Evolutionary conservation across 2,113 vertebrate genomes (phyloP), one percentile per base, ranked within the genome.

Genomic region (Cyanoliseus patagonus): DNA sequence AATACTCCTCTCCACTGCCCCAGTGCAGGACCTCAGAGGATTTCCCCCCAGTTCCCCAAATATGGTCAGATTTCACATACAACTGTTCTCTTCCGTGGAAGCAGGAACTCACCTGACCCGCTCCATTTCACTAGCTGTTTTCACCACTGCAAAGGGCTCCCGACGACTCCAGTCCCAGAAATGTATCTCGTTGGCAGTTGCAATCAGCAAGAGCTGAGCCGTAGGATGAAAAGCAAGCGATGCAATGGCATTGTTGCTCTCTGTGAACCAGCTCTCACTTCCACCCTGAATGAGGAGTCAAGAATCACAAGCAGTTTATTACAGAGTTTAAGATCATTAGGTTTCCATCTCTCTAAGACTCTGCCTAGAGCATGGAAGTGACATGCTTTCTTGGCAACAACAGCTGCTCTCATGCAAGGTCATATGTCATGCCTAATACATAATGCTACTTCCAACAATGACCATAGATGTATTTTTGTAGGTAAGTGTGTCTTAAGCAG

Each of bases 141-240:
- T 99, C 87, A 99, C 99, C 77, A 99, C 99, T 6, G 99, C 99
- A 81, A 99, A 99, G 15, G 99, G 99, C 64, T 99, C 99, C 6
- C 99, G 98, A 16, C 99, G 98, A 96, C 99, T 99, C 99, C 99
- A 99, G 95, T 99, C 99, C 99, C 99, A 99, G 96, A 99, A 99
- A 88, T 99, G 99, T 24, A 99, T 99, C 97, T 99, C 99, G 10
- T 99, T 99, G 97, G 99, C 99, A 86, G 99, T 99, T 91, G 99
- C 99, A 59, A 99, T 99, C 41, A 99, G 98, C n/a, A 99, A 97
- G 20, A 99, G 99, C 97, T 99, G 99, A 96, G 99, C 99, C 3
- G 99, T 99, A 31, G 99, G 99, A 96, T 99, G 99, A 96, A 99
- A 99, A 96, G 99, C 99, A 97, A 99, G 96, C 0, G 99, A 99